These are phyloP conservation scores for Leptogaster cylindrica DNA, from an alignment of 2,888 invertebrate species.

Conservation along the genomic window DNA sequence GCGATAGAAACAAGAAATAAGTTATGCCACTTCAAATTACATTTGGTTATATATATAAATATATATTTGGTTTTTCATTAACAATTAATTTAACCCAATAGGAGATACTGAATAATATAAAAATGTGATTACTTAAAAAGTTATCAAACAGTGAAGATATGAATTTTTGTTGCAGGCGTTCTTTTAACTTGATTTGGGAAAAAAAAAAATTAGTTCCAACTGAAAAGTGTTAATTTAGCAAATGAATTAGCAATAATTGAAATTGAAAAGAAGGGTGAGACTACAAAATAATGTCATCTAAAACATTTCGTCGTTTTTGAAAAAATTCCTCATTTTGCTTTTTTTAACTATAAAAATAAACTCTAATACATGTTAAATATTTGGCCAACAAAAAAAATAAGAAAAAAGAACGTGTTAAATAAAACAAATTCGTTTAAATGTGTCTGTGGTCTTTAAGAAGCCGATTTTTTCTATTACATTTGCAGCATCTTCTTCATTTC, in stretches of 20 bases:
- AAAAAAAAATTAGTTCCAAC: background rate
- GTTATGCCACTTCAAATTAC: background rate
- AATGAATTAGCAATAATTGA: background rate
- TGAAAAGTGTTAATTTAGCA: background rate
- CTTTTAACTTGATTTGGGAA: too few species aligned
- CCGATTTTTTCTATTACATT: background rate
- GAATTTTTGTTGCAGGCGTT: background rate
- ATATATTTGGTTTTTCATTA: background rate
- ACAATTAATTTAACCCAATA: background rate
- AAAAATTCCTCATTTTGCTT: background rate
- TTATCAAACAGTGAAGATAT: background rate
- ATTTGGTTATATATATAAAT: background rate
- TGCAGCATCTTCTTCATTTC: background rate
- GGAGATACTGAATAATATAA: background rate
- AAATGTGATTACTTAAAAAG: background rate
- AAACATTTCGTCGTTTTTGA: background rate
- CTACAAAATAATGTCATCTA: background rate
- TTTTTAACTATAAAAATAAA: slow-evolving; percentile 21
- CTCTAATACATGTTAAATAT: slow-evolving; percentile 6
- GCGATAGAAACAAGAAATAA: background rate
- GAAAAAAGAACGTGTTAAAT: slow-evolving; percentile 11
- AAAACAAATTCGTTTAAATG: background rate
- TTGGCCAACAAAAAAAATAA: background rate
- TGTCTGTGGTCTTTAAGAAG: slow-evolving; percentile 1
- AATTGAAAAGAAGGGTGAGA: background rate